These are phyloP conservation scores for Petrocephalus schoutedeni DNA, from an alignment of 2,797 vertebrate species.

Conservation along the genomic window DNA sequence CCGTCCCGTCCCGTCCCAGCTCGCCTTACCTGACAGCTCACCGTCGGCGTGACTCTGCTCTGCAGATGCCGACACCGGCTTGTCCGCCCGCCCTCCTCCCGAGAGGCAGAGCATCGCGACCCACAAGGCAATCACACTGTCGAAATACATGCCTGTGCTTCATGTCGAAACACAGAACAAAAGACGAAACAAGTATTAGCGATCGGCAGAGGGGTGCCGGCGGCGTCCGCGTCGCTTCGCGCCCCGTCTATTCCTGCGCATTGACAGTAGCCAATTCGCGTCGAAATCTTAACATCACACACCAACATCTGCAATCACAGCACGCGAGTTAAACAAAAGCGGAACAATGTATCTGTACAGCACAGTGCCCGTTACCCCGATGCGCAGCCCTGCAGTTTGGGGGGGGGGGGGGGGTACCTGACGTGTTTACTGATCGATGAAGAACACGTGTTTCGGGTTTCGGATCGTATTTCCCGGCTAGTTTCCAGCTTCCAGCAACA, in stretches of 20 bases:
- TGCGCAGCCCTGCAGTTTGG: background rate
- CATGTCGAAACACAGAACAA: background rate
- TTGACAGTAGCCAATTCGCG: too few species aligned
- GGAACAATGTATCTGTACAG: background rate
- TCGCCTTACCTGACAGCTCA: constrained; percentile 18
- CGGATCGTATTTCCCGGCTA: too few species aligned
- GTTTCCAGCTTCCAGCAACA: background rate
- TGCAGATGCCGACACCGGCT: background rate
- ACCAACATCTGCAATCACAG: background rate
- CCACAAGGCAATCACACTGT: constrained; percentile 24
- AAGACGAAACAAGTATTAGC: background rate
- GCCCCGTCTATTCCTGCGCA: background rate
- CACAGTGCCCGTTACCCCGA: background rate
- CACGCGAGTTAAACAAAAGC: background rate
- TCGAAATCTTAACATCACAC: background rate
- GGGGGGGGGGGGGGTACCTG: background rate
- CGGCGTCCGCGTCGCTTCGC: background rate
- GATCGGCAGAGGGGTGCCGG: background rate
- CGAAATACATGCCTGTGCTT: constrained; percentile 18
- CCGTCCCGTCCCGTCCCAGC: background rate
- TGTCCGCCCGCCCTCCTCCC: constrained; percentile 31
- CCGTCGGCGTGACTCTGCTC: background rate
- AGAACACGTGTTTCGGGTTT: background rate
- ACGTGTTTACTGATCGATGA: background rate
- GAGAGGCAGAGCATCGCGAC: constrained; percentile 32